Conservation (phyloP, 2,113 vertebrate genomes). For the Illadopsis cleaveri region DNA sequence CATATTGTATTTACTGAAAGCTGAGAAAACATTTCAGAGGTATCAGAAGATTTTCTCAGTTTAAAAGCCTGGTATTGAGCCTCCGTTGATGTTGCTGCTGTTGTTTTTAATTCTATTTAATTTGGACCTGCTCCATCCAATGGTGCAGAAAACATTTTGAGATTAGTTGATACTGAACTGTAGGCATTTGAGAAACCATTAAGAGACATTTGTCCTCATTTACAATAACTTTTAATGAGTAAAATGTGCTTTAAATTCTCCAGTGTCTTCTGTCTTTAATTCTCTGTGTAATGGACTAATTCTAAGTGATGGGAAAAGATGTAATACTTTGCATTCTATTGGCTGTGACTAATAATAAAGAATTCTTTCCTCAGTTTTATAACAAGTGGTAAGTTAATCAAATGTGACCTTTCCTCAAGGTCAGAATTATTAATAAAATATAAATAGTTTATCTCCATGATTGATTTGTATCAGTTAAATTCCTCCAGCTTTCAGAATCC, state of each 20-base stretch:
- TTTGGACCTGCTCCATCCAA: constrained; percentile 45
- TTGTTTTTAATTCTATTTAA: constrained; percentile 47
- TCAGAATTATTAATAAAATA: constrained; percentile 39
- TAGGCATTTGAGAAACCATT: constrained; percentile 70
- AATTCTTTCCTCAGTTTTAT: constrained; percentile 9
- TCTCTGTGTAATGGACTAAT: constrained; percentile 59
- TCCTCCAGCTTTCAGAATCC: background rate
- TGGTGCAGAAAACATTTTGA: constrained; percentile 57
- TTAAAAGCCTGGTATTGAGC: background rate
- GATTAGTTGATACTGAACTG: constrained; percentile 68
- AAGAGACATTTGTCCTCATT: constrained; percentile 57
- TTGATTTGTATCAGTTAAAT: constrained; percentile 20
- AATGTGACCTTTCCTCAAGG: constrained; percentile 29
- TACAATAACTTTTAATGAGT: constrained; percentile 71
- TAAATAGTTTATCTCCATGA: background rate
- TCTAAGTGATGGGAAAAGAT: constrained; percentile 36
- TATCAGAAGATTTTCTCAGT: background rate
- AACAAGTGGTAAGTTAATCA: constrained; percentile 48
- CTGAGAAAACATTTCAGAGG: background rate
- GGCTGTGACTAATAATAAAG: constrained; percentile 34
- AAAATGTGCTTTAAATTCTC: constrained; percentile 71
- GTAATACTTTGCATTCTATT: constrained; percentile 35
- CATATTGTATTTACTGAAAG: background rate
- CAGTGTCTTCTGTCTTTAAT: constrained; percentile 61
- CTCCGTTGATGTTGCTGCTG: background rate